A percentile compares a stretch with the other conserved stretches of the same genome.
Conservation (phyloP, 2,113 vertebrate species). For the Gadus chalcogrammus region DNA sequence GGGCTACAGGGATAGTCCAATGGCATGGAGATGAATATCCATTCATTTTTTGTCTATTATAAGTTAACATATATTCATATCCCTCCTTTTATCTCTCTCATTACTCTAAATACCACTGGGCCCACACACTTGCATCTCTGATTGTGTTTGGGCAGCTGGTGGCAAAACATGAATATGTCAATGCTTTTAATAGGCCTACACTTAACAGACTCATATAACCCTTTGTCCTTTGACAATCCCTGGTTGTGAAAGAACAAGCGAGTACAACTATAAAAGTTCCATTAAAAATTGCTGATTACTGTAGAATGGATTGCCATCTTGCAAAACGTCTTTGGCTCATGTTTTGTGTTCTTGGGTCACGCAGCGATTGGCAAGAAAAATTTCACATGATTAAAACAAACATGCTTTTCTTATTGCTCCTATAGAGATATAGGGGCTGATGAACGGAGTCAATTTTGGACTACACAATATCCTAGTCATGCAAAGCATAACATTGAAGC, state of each 20-base stretch:
- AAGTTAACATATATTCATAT: constrained; percentile 47
- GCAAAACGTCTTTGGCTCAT: constrained; percentile 68
- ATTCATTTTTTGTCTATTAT: constrained; percentile 13
- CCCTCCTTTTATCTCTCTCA: constrained; percentile 20
- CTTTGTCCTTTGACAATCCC: constrained; percentile 36
- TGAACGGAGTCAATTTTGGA: constrained; percentile 11
- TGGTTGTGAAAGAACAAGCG: constrained; percentile 36
- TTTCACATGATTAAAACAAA: constrained; percentile 37
- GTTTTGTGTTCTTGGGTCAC: constrained; percentile 46
- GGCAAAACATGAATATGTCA: constrained; percentile 39
- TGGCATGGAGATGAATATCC: constrained; percentile 32
- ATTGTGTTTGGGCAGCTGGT: constrained; percentile 25
- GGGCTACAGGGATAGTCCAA: constrained; percentile 40
- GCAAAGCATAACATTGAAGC: neutral
- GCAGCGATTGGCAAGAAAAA: constrained; percentile 41
- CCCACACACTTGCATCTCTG: constrained; percentile 35
- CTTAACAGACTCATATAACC: constrained; percentile 33
- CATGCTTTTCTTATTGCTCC: constrained; percentile 26
- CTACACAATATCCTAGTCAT: constrained; percentile 9
- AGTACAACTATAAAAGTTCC: constrained; percentile 13
- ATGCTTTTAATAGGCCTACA: constrained; percentile 45
- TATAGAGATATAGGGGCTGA: neutral
- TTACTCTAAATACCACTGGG: neutral
- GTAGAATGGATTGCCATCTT: constrained; percentile 61
- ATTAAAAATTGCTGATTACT: constrained; percentile 60